These are phyloP conservation scores for Chydorus sphaericus DNA, from an alignment of 2,888 invertebrate genomes.

Conservation along the genomic window DNA sequence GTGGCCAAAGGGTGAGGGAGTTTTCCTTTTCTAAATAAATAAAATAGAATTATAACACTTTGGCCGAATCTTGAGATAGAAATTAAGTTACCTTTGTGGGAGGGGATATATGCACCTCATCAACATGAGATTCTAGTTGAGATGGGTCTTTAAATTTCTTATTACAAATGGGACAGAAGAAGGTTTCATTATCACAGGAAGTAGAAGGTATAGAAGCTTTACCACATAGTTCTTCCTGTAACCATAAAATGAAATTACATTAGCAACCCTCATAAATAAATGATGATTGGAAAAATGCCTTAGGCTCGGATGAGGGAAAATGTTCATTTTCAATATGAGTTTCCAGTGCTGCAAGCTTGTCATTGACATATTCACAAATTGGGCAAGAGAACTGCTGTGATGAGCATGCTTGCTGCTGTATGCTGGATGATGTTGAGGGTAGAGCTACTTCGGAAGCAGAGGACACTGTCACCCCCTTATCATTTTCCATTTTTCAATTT, in stretches of 20 bases:
- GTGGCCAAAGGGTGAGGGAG: too few relatives aligned
- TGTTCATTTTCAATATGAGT: slow-evolving; percentile 73
- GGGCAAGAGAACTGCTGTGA: slow-evolving; percentile 2
- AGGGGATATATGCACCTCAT: background rate
- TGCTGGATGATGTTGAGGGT: too few relatives aligned
- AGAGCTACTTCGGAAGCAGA: too few relatives aligned
- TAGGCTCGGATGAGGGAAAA: slow-evolving; percentile 42
- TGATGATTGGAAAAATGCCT: slow-evolving; percentile 13
- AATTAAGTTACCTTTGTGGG: background rate
- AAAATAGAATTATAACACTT: too few relatives aligned
- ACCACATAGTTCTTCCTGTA: background rate
- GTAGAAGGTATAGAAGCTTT: background rate
- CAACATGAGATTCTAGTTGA: background rate
- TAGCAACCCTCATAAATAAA: too few relatives aligned
- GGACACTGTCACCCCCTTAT: too few relatives aligned
- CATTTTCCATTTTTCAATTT: too few relatives aligned
- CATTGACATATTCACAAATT: background rate
- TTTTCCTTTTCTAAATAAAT: too few relatives aligned
- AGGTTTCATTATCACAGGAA: background rate
- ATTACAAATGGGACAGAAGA: slow-evolving; percentile 26
- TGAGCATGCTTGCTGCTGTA: too few relatives aligned
- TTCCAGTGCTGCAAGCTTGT: slow-evolving; percentile 34
- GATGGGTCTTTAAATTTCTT: background rate
- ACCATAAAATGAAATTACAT: too few relatives aligned
- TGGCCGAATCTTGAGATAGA: too few relatives aligned